Evolutionary conservation across 2,888 invertebrate species (phyloP), one percentile per base, ranked within the genome.

Genomic region (Cantharis rufa): DNA sequence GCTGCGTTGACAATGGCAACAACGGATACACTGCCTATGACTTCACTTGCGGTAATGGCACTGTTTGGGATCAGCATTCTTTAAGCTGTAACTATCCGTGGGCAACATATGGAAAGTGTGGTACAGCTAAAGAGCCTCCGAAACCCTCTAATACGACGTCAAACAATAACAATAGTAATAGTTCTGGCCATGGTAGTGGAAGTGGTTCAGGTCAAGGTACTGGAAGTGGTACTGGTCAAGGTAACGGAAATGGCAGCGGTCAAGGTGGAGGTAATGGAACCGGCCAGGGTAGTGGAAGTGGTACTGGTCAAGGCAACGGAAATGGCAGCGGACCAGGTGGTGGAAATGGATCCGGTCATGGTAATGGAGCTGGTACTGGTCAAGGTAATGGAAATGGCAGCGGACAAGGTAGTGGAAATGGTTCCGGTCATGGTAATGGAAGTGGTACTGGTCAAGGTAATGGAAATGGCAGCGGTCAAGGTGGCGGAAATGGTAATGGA

Each of bases 1-100:
- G 95, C 81, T 95, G 95, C 86, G 94, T 94, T 21, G 89, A 90
- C 76, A 90, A 91, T 83, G 92, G 91, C 0, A 88, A 90, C 24
- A 91, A 91, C 76, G 89, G 89, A 4, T 93, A 89, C 82, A 92
- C 88, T 69, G 92, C 91, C 87, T 93, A 93, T 84, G 92, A 94
- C 78, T 95, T 94, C 85, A 89, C 89, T n/a, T 94, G 94, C 83
- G 92, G 91, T 0, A 90, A 90, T 75, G 93, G 92, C 32, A 94
- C 94, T 0, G 90, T 91, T 15, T 94, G 93, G 93, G 92, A 93
- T 82, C 90, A 91, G 83, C 89, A 89, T n/a, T 87, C 91, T 71
- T 90, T 91, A 83, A 90, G 91, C 1, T 94, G 92, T 83, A 92
- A 92, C 84, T 90, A 92, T 83, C 89, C 88, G 15, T 89, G 90